Percentiles rank a stretch among this genome's conserved stretches.
These are phyloP conservation scores for Anastrepha obliqua DNA, from an alignment of 1,140 invertebrate genomes.

Conservation along the genomic window DNA sequence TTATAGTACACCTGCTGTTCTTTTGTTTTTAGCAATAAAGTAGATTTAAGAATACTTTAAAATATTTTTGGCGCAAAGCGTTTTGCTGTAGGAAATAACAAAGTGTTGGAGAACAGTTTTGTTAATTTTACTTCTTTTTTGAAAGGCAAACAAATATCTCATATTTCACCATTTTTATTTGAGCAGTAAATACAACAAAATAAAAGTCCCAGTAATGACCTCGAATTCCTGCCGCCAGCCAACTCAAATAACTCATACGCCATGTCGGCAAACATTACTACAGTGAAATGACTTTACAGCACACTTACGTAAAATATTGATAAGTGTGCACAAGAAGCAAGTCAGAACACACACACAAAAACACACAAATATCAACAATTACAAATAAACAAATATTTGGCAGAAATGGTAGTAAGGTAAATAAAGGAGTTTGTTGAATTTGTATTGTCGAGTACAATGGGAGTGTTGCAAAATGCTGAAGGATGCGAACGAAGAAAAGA, in stretches of 20 bases:
- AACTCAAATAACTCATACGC: slow-evolving; percentile 37
- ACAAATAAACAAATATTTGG: slow-evolving; percentile 45
- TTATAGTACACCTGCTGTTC: too few relatives aligned
- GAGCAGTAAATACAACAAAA: background rate
- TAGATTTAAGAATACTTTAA: too few relatives aligned
- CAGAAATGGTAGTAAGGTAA: slow-evolving; percentile 1
- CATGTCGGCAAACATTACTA: slow-evolving; percentile 17
- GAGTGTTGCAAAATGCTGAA: background rate
- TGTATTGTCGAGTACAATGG: background rate
- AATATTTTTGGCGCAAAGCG: too few relatives aligned
- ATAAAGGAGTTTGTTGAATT: background rate
- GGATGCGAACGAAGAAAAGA: background rate
- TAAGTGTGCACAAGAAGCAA: background rate
- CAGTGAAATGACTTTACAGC: background rate
- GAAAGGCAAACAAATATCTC: too few relatives aligned
- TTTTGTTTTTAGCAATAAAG: too few relatives aligned
- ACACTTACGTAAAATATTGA: background rate
- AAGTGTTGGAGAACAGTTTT: too few relatives aligned
- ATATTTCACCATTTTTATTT: background rate
- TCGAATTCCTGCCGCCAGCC: slow-evolving; percentile 24
- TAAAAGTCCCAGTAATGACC: slow-evolving; percentile 18
- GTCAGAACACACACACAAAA: background rate
- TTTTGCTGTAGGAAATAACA: too few relatives aligned
- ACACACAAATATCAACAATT: background rate
- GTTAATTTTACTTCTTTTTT: too few relatives aligned